These are phyloP conservation scores for Drosophila diplacantha DNA, from an alignment of 2,888 invertebrate genomes.

Conservation along the genomic window DNA sequence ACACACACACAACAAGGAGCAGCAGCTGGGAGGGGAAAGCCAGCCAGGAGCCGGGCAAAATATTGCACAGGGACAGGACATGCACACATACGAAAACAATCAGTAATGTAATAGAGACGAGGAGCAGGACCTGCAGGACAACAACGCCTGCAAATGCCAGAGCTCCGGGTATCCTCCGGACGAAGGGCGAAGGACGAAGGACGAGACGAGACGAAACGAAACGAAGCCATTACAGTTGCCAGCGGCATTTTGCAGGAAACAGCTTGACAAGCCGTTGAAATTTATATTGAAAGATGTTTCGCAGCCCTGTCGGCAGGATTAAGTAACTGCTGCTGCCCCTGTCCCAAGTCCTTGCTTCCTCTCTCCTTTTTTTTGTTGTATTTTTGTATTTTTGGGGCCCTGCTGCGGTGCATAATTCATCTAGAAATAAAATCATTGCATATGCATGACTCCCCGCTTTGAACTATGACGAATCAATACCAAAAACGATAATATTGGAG, in stretches of 20 bases:
- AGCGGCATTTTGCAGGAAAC: slow-evolving; percentile 55
- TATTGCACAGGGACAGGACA: slow-evolving; percentile 47
- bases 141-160: slow-evolving; percentile 32
- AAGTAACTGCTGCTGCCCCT: slow-evolving; percentile 39
- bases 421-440: slow-evolving; percentile 19
- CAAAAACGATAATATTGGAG: not conserved
- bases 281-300: slow-evolving; percentile 72
- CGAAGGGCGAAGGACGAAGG: slow-evolving; percentile 11
- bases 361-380: not conserved
- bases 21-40: not conserved
- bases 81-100: slow-evolving; percentile 62
- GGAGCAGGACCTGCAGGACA: slow-evolving; percentile 34
- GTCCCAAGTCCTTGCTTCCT: not conserved
- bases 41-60: slow-evolving; percentile 54
- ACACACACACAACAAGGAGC: slow-evolving; percentile 43
- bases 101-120: slow-evolving; percentile 70
- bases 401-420: slow-evolving; percentile 34
- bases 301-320: slow-evolving; percentile 45
- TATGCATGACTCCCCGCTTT: slow-evolving; percentile 12
- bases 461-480: slow-evolving; percentile 6
- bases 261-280: slow-evolving; percentile 72
- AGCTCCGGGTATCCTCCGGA: not conserved
- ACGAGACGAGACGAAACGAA: slow-evolving; percentile 18
- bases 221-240: slow-evolving; percentile 47
- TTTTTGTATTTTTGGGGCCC: not conserved